Conservation (phyloP, 2,113 vertebrate genomes). For the Cebus imitator region DNA sequence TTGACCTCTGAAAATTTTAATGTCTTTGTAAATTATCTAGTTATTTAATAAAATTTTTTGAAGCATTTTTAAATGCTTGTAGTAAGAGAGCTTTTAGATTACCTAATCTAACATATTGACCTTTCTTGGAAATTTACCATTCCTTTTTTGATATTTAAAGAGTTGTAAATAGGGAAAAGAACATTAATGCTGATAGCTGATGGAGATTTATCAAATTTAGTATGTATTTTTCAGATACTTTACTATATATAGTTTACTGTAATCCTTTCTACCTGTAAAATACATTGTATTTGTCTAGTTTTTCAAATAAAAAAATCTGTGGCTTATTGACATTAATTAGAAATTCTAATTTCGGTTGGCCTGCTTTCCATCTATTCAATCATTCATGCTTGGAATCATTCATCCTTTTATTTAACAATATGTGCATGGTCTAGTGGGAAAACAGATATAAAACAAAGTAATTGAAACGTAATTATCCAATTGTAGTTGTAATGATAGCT, state of each 20-base stretch:
- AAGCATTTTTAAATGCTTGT: neutral
- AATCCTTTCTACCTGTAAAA: neutral
- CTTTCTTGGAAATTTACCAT: neutral
- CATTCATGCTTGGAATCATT: neutral
- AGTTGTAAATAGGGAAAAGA: neutral
- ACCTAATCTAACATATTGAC: neutral
- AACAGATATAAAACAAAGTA: slow-evolving; percentile 26
- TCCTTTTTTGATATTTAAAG: neutral
- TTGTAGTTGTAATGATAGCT: slow-evolving; percentile 15
- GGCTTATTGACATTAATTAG: slow-evolving; percentile 10
- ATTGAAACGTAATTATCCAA: slow-evolving; percentile 42
- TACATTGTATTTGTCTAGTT: neutral
- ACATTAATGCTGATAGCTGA: neutral
- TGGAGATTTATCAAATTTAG: neutral
- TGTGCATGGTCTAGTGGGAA: neutral
- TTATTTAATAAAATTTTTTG: neutral
- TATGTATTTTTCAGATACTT: neutral
- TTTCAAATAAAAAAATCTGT: neutral
- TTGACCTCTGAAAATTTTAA: neutral
- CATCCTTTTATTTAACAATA: slow-evolving; percentile 50
- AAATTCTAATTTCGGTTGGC: neutral
- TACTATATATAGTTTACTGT: neutral
- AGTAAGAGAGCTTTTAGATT: neutral
- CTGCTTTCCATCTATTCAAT: slow-evolving; percentile 22
- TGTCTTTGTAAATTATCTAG: neutral